These are phyloP conservation scores for Pecten maximus DNA, from an alignment of 2,888 invertebrate genomes.

Conservation along the genomic window DNA sequence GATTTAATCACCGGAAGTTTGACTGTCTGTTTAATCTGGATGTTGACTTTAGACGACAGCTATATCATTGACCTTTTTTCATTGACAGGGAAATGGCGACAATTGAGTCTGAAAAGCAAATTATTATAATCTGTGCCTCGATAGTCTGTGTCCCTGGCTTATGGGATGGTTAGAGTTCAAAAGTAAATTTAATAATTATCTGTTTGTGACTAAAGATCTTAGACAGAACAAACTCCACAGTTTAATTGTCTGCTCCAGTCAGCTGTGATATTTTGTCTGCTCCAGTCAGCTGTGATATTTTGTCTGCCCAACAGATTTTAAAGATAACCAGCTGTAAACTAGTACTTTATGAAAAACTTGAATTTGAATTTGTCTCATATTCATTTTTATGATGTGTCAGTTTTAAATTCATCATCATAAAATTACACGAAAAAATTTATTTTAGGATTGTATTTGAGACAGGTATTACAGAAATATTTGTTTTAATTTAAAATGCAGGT, in stretches of 20 bases:
- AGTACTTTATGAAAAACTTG: too few relatives aligned
- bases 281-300: background rate
- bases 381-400: background rate
- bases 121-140: background rate
- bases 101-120: slow-evolving; percentile 3
- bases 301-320: background rate
- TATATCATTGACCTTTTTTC: background rate
- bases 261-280: background rate
- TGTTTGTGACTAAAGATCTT: background rate
- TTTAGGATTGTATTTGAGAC: too few relatives aligned
- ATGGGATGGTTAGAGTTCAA: background rate
- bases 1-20: slow-evolving; percentile 29
- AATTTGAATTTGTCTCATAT: too few relatives aligned
- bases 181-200: background rate
- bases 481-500: background rate
- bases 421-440: too few relatives aligned
- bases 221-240: background rate
- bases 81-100: background rate
- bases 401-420: background rate
- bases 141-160: background rate
- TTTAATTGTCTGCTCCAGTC: background rate
- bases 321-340: too few relatives aligned
- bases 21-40: background rate
- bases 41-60: background rate
- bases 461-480: too few relatives aligned